Conservation (phyloP, 2,113 vertebrate species). For the Nibea albiflora region DNA sequence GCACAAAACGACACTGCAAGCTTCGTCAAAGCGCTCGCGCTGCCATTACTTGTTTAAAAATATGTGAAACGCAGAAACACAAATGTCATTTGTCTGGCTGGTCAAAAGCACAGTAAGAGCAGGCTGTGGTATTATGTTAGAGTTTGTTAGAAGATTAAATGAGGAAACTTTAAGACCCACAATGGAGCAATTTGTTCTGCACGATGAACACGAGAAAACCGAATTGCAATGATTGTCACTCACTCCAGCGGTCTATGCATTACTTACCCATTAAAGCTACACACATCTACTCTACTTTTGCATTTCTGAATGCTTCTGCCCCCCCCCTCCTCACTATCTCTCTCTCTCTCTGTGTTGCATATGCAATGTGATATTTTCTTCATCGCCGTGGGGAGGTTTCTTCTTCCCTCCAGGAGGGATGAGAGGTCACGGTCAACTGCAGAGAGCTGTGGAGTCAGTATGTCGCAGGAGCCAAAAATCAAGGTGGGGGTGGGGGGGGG, state of each 20-base stretch:
- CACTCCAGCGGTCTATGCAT: slow-evolving; percentile 7
- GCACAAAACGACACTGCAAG: neutral
- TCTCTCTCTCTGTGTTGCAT: neutral
- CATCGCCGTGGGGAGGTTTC: neutral
- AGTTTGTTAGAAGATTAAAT: slow-evolving; percentile 7
- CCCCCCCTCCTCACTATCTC: no score
- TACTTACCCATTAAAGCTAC: slow-evolving; percentile 26
- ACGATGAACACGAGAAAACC: slow-evolving; percentile 8
- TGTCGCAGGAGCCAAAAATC: neutral
- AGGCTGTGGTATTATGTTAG: neutral
- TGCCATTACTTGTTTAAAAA: slow-evolving; percentile 24
- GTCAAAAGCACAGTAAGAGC: slow-evolving; percentile 31
- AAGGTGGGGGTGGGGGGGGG: no score
- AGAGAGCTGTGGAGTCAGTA: slow-evolving; percentile 10
- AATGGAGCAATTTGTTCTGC: slow-evolving; percentile 20
- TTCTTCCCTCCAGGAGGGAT: neutral
- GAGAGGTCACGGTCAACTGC: neutral
- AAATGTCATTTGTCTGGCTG: slow-evolving; percentile 33
- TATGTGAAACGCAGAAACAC: slow-evolving; percentile 11
- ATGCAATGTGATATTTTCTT: neutral
- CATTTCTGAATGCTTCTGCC: neutral
- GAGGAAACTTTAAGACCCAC: slow-evolving; percentile 20
- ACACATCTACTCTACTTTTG: neutral
- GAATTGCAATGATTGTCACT: slow-evolving; percentile 20
- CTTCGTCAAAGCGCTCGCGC: slow-evolving; percentile 19